Evolutionary conservation across 2,888 invertebrate genomes (phyloP), one percentile per base, ranked within the genome.

Genomic region (Brachylomia viminalis): DNA sequence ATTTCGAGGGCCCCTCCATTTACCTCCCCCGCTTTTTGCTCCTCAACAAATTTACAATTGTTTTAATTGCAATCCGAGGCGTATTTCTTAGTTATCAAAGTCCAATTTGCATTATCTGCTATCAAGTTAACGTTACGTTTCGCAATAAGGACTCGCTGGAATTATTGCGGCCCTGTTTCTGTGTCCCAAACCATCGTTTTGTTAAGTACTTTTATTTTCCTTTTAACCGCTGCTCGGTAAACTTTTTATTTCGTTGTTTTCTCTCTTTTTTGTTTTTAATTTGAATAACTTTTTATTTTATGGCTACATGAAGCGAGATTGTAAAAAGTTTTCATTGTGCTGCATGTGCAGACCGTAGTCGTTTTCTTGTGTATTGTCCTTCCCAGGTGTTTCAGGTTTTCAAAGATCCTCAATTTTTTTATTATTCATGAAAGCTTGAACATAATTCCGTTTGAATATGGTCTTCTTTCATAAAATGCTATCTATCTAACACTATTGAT

Each of bases 11-110:
- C 87, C 89, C 91, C 90, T 89, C 84, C 89, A 88, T 89, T 91
- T 89, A 89, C 91, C 90, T 91, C 90, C 91, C 89, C 85, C 80
- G 79, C 89, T 87, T 90, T 90, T 90, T 87, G 87, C 82, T 87
- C 79, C 87, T 87, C 85, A 87, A 88, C 87, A 88, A 89, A 89
- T 91, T 92, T 90, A 88, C 89, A 90, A 88, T 88, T 88, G 87
- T 88, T 90, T 91, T 91, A 91, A 92, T 93, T 92, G 90, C 90
- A 92, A 90, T 91, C 92, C 90, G 83, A 91, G 90, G 89, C 92
- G 90, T 92, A 92, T 91, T 90, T 89, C 89, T 88, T 88, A 88
- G 91, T 91, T 89, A 88, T 91, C 90, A 93, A 90, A 91, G 94
- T 90, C 88, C 89, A 92, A 90, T 93, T 93, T 90, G 86, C 91